These are phyloP conservation scores for Sphaerodactylus townsendi DNA, from an alignment of 2,113 vertebrate species.

Conservation along the genomic window DNA sequence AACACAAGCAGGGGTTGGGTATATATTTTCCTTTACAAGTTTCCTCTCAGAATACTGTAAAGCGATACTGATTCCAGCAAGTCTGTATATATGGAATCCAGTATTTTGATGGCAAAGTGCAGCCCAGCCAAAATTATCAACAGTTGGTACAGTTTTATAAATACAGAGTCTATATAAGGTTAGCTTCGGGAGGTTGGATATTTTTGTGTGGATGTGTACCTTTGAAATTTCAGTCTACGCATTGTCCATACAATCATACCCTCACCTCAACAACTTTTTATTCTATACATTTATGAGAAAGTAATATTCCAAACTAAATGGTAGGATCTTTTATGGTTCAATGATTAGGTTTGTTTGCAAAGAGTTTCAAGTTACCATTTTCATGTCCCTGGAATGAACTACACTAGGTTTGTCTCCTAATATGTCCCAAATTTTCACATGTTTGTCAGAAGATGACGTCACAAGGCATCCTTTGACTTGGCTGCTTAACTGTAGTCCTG, in stretches of 20 bases:
- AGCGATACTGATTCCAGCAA: neutral
- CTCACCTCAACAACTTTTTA: neutral
- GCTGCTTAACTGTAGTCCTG: slow-evolving; percentile 93
- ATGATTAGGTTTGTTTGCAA: neutral
- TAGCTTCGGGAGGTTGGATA: neutral
- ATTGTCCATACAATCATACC: neutral
- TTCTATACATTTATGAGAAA: neutral
- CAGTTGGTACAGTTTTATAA: too few relatives aligned
- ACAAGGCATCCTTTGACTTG: slow-evolving; percentile 95
- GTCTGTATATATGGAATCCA: too few relatives aligned
- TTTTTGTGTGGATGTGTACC: neutral
- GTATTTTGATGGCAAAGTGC: too few relatives aligned
- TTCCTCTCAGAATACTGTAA: neutral
- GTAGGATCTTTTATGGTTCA: neutral
- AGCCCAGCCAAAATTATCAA: too few relatives aligned
- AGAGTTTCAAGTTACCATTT: slow-evolving; percentile 82
- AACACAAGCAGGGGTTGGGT: neutral
- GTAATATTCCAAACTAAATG: neutral
- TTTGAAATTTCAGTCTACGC: neutral
- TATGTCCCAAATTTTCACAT: slow-evolving; percentile 96
- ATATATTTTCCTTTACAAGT: too few relatives aligned
- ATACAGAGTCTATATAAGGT: neutral
- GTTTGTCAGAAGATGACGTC: slow-evolving; percentile 91
- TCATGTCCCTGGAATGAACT: slow-evolving; percentile 94
- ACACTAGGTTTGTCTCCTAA: slow-evolving; percentile 90